Evolutionary conservation across 2,888 invertebrate genomes (phyloP).

Genomic region (Drosophila longiperda): DNA sequence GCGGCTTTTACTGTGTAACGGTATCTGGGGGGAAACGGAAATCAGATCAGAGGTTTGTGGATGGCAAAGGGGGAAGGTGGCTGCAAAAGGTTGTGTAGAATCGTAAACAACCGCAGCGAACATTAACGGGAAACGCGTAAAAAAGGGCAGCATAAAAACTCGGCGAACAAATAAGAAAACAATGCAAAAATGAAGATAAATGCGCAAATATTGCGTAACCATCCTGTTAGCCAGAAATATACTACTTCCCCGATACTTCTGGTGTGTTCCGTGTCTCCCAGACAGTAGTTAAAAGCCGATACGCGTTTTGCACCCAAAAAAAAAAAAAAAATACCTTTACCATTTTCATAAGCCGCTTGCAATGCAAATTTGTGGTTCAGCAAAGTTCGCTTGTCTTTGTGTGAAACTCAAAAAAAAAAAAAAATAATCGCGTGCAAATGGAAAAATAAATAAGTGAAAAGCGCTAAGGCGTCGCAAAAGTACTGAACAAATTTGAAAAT

Average conservation of each 20-base stretch:
- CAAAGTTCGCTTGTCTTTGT: background rate
- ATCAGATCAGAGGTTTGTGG: slow-evolving; percentile 47
- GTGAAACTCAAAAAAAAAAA: slow-evolving; percentile 1
- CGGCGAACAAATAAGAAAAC: slow-evolving; percentile 51
- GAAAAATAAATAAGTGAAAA: slow-evolving; percentile 5
- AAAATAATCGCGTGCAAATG: slow-evolving; percentile 20
- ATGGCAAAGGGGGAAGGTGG: slow-evolving; percentile 3
- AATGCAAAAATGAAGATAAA: slow-evolving; percentile 74
- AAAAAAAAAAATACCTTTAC: slow-evolving; percentile 1
- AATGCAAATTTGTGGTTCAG: slow-evolving; percentile 23
- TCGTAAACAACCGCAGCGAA: slow-evolving; percentile 48
- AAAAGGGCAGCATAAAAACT: slow-evolving; percentile 42
- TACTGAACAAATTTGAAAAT: slow-evolving; percentile 14
- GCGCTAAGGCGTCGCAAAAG: background rate
- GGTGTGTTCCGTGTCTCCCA: background rate
- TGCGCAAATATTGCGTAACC: slow-evolving; percentile 65
- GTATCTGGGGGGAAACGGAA: slow-evolving; percentile 49
- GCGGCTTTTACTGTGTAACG: background rate
- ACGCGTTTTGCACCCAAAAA: background rate
- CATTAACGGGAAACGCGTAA: slow-evolving; percentile 47
- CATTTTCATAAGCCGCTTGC: slow-evolving; percentile 36
- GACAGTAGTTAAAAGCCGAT: slow-evolving; percentile 27
- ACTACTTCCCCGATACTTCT: background rate
- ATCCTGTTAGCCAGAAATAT: slow-evolving; percentile 28
- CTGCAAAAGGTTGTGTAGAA: slow-evolving; percentile 34